These are phyloP conservation scores for Tethea ocularis DNA, from an alignment of 2,888 invertebrate genomes.

Conservation along the genomic window DNA sequence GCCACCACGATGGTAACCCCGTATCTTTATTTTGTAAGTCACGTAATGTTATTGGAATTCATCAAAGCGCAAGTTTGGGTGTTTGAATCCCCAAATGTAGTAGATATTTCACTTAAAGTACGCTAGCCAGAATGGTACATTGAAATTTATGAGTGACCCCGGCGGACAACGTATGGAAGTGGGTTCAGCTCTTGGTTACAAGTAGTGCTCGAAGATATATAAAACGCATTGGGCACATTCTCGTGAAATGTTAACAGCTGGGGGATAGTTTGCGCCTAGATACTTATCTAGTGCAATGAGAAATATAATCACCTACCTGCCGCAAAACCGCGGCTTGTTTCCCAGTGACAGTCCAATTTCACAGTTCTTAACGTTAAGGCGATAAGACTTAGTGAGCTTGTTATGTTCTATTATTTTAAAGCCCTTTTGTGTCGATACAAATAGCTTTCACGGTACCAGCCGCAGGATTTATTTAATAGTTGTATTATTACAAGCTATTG, in stretches of 20 bases:
- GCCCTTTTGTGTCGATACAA: slow-evolving; percentile 39
- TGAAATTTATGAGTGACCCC: slow-evolving; percentile 76
- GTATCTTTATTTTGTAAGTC: slow-evolving; percentile 43
- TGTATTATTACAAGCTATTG: not conserved
- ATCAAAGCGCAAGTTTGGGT: slow-evolving; percentile 60
- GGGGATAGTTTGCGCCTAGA: slow-evolving; percentile 19
- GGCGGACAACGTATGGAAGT: slow-evolving; percentile 60
- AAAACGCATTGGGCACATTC: slow-evolving; percentile 57
- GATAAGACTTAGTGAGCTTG: slow-evolving; percentile 59
- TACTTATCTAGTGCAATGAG: slow-evolving; percentile 17
- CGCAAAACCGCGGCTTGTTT: slow-evolving; percentile 12
- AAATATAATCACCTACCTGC: slow-evolving; percentile 32
- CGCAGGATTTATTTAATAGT: slow-evolving; percentile 2
- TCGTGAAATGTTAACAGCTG: slow-evolving; percentile 27
- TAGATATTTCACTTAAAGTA: slow-evolving; percentile 76
- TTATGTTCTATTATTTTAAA: slow-evolving; percentile 62
- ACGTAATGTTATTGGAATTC: slow-evolving; percentile 64
- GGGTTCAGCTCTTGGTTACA: slow-evolving; percentile 55
- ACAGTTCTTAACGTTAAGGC: slow-evolving; percentile 65
- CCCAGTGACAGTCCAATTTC: slow-evolving; percentile 59
- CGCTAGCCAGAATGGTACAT: slow-evolving; percentile 66
- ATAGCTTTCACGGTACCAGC: slow-evolving; percentile 18
- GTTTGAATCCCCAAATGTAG: slow-evolving; percentile 68
- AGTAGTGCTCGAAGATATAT: slow-evolving; percentile 55
- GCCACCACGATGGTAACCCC: slow-evolving; percentile 11